phyloP scores from a whole-genome alignment of 2,888 invertebrate genomes.

The Xestia c-nigrum region DNA sequence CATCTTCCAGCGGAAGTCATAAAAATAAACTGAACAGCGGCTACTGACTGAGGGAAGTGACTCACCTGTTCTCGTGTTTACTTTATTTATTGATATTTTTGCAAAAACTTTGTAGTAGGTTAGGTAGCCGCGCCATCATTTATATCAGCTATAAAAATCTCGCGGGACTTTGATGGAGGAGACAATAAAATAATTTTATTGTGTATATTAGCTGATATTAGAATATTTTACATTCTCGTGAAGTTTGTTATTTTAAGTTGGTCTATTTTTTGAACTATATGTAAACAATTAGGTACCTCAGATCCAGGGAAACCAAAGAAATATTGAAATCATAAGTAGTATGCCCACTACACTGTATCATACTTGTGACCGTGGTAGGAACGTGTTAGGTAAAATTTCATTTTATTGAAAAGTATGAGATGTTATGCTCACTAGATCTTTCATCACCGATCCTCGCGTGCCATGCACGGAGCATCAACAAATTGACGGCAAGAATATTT shows the following conservation, averaged over 20 bases:
- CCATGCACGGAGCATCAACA: no score
- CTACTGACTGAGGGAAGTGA: conserved; percentile 38
- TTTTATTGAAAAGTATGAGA: no score
- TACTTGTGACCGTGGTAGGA: background rate
- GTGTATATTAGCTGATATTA: background rate
- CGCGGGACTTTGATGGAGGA: conserved; percentile 20
- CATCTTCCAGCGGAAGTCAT: conserved; percentile 53
- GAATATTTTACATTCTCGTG: background rate
- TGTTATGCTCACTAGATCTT: no score
- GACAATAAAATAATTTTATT: background rate
- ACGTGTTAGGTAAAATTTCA: background rate
- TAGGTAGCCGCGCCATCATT: conserved; percentile 8
- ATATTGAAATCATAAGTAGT: background rate
- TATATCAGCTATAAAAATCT: conserved; percentile 25
- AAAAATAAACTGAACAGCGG: conserved; percentile 29
- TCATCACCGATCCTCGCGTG: no score
- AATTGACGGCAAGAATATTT: no score
- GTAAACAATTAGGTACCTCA: background rate
- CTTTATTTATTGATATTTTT: conserved; percentile 38
- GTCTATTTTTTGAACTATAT: background rate
- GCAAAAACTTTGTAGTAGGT: conserved; percentile 10
- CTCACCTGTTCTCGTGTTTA: conserved; percentile 38
- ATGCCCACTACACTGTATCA: background rate
- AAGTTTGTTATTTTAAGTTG: background rate
- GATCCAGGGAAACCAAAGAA: background rate